Percentiles rank a stretch among this genome's conserved stretches.
Conservation (phyloP, 2,113 vertebrate species). For the Malurus cyaneus region DNA sequence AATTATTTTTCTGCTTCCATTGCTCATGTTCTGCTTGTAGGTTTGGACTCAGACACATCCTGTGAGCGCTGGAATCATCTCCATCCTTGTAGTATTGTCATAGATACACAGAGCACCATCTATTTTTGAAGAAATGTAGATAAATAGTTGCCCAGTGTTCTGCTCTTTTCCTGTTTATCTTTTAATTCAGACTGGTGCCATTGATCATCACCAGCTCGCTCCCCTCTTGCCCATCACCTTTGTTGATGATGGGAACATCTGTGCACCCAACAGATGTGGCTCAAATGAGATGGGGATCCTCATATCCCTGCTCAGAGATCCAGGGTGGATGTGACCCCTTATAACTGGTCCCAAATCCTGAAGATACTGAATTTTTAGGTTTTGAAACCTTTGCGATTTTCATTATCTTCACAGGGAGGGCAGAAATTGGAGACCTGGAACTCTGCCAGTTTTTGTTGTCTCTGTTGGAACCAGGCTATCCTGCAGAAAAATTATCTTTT, state of each 20-base stretch:
- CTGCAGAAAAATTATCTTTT: neutral
- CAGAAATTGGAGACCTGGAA: neutral
- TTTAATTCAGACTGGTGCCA: neutral
- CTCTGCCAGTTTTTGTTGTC: neutral
- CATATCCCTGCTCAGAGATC: neutral
- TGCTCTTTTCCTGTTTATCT: conserved; percentile 39
- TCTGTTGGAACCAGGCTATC: neutral
- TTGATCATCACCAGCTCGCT: neutral
- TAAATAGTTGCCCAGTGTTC: conserved; percentile 23
- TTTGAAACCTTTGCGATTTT: neutral
- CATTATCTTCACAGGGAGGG: neutral
- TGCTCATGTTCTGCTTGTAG: neutral
- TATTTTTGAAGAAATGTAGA: neutral
- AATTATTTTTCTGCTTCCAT: neutral
- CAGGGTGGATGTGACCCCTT: neutral
- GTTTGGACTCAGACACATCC: neutral
- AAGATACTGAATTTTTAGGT: neutral
- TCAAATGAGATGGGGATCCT: neutral
- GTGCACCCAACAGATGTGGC: neutral
- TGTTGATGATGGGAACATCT: neutral
- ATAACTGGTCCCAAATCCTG: neutral
- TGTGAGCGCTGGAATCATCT: neutral
- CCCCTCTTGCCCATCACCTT: neutral
- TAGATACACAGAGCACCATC: conserved; percentile 42
- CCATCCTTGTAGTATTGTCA: conserved; percentile 5